phyloP scores from a whole-genome alignment of 1,140 invertebrate genomes.

The Cydia pomonella region DNA sequence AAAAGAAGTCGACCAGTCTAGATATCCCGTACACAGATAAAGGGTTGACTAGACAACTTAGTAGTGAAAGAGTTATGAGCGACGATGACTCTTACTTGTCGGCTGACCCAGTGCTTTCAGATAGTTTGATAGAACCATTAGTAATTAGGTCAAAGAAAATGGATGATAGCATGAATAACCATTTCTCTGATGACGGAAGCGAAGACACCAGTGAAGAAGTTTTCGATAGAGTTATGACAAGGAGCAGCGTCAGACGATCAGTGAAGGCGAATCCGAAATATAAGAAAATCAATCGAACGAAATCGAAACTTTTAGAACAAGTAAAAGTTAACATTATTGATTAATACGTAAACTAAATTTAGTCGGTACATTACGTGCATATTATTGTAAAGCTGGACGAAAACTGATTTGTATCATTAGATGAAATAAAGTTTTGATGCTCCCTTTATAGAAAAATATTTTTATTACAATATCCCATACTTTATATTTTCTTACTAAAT shows the following conservation, averaged over 20 bases:
- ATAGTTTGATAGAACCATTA: conserved; percentile 57
- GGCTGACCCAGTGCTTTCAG: conserved; percentile 61
- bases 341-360: conserved; percentile 39
- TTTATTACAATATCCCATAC: not conserved
- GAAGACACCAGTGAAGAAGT: conserved; percentile 77
- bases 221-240: conserved; percentile 73
- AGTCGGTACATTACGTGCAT: not conserved
- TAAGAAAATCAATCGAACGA: conserved; percentile 74
- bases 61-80: conserved; percentile 62
- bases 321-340: conserved; percentile 74
- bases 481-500: not conserved
- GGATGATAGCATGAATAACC: conserved; percentile 76
- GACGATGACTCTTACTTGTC: conserved; percentile 62
- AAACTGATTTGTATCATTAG: not conserved
- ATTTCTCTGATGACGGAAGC: conserved; percentile 74
- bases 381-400: not conserved
- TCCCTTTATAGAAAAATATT: not conserved
- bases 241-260: conserved; percentile 71
- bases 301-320: conserved; percentile 73
- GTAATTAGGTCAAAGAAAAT: conserved; percentile 67
- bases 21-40: conserved; percentile 54
- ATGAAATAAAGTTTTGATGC: conserved; percentile 1
- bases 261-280: conserved; percentile 77
- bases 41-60: conserved; percentile 53
- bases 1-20: conserved; percentile 60